Percentiles rank a stretch among this genome's conserved stretches.
Conservation (phyloP, 2,797 vertebrate species). For the Thamnophis elegans region DNA sequence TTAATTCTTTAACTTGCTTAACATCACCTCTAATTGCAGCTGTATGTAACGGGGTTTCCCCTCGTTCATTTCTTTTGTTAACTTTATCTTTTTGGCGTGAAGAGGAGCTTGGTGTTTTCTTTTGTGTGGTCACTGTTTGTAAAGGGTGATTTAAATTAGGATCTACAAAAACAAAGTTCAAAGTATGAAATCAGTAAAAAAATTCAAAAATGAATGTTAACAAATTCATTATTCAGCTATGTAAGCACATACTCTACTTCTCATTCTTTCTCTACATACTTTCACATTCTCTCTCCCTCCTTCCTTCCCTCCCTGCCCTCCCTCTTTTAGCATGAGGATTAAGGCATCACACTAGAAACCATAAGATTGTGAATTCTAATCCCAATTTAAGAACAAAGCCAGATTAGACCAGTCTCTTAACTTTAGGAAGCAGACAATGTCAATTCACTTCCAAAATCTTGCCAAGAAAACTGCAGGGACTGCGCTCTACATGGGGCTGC, state of each 20-base stretch:
- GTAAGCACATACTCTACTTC: background rate
- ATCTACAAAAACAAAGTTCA: slow-evolving; percentile 75
- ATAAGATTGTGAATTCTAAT: background rate
- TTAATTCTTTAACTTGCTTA: slow-evolving; percentile 96
- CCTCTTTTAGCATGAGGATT: background rate
- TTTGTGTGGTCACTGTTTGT: slow-evolving; percentile 87
- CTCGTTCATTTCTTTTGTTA: slow-evolving; percentile 97
- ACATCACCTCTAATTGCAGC: slow-evolving; percentile 96
- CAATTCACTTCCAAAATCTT: background rate
- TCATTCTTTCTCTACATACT: background rate
- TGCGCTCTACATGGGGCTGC: no score
- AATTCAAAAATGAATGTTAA: background rate
- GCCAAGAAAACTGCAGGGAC: background rate
- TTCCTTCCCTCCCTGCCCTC: background rate
- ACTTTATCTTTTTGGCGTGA: slow-evolving; percentile 98
- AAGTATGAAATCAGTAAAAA: background rate
- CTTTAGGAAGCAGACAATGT: background rate
- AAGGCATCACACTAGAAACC: background rate
- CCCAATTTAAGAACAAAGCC: background rate
- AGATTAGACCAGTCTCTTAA: background rate
- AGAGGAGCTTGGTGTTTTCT: slow-evolving; percentile 89
- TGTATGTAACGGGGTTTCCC: slow-evolving; percentile 97
- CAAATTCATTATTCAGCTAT: background rate
- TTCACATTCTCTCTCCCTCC: background rate
- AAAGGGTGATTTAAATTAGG: slow-evolving; percentile 93